phyloP scores from a whole-genome alignment of 2,797 vertebrate genomes.

The Brachyalestes nurse region DNA sequence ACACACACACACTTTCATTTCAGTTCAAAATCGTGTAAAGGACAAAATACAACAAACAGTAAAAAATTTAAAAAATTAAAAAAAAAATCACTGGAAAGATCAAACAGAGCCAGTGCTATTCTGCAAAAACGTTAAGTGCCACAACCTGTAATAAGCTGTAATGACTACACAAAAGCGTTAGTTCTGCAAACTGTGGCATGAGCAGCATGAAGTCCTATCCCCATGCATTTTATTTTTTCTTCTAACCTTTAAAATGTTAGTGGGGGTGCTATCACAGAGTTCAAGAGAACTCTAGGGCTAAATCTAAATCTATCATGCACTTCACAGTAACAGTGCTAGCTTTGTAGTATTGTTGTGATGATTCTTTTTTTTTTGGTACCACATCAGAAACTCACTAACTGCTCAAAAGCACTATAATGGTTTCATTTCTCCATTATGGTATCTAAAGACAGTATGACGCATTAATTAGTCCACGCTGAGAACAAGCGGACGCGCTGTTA shows the following conservation, averaged over 20 bases:
- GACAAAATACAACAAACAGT: no score
- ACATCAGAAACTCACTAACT: neutral
- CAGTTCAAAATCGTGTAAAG: no score
- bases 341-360: no score
- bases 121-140: no score
- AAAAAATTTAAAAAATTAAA: no score
- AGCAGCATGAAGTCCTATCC: neutral
- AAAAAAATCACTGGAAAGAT: neutral
- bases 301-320: neutral
- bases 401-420: neutral
- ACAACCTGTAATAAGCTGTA: neutral
- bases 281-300: neutral
- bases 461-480: neutral
- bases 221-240: neutral
- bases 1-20: no score
- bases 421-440: neutral
- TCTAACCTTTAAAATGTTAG: neutral
- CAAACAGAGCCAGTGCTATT: neutral
- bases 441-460: neutral
- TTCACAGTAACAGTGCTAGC: neutral
- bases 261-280: neutral
- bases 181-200: neutral
- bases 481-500: neutral
- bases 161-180: neutral
- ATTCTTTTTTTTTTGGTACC: no score